Conservation (phyloP, 2,797 vertebrate genomes). For the Hozukius guyotensis region DNA sequence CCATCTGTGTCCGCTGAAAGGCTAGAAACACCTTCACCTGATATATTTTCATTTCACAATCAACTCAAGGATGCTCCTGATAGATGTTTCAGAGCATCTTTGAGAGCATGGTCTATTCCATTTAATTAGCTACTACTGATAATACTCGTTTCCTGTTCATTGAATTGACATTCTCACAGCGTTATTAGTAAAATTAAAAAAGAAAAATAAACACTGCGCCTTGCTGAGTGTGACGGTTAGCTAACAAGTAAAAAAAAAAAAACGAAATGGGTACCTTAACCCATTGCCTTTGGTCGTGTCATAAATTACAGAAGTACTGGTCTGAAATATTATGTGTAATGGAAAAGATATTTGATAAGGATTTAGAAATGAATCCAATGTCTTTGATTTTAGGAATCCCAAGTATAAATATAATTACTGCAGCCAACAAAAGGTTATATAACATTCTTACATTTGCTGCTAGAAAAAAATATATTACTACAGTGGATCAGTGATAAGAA, state of each 20-base stretch:
- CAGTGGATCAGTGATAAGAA: too few relatives aligned
- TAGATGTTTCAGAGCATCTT: background rate
- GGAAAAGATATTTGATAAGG: too few relatives aligned
- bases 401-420: too few relatives aligned
- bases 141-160: background rate
- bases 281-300: too few relatives aligned
- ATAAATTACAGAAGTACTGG: too few relatives aligned
- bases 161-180: rapidly evolving
- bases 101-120: background rate
- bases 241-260: background rate
- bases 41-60: background rate
- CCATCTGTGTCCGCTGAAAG: rapidly evolving
- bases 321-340: too few relatives aligned
- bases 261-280: too few relatives aligned
- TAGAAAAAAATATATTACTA: too few relatives aligned
- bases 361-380: too few relatives aligned
- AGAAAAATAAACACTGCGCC: background rate
- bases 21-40: rapidly evolving
- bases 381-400: too few relatives aligned
- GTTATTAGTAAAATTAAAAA: background rate
- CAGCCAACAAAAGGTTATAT: too few relatives aligned
- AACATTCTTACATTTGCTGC: too few relatives aligned
- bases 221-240: background rate
- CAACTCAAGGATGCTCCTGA: background rate
- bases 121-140: background rate